These are phyloP conservation scores for Nyctibius bracteatus DNA, from an alignment of 2,113 vertebrate genomes.

Conservation along the genomic window DNA sequence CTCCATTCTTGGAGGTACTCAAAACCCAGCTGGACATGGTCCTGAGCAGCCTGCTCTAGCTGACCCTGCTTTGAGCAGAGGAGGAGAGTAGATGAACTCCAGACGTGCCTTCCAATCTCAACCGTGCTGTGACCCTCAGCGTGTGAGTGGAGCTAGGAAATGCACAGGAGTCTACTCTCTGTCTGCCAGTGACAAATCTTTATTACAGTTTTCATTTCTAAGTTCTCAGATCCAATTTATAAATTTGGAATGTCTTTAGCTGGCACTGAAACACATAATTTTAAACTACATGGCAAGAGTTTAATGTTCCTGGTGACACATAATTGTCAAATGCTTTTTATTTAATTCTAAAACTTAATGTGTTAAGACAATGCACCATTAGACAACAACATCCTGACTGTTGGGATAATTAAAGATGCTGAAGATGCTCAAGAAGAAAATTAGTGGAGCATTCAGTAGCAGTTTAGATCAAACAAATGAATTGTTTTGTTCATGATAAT, in stretches of 20 bases:
- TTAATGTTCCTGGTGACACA: background rate
- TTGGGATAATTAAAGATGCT: background rate
- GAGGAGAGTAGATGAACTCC: background rate
- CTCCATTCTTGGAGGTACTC: no score
- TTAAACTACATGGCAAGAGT: background rate
- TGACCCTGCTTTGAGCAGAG: background rate
- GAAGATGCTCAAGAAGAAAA: background rate
- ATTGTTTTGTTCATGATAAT: background rate
- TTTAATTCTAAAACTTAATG: background rate
- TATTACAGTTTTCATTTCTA: background rate
- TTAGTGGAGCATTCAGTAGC: background rate
- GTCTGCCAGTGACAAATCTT: background rate
- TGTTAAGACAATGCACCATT: background rate
- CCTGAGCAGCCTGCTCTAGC: no score
- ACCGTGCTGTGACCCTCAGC: background rate
- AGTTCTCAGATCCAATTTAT: background rate
- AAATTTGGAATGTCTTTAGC: background rate
- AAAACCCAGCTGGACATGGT: no score
- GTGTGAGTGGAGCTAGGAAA: background rate
- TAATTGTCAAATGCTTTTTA: background rate
- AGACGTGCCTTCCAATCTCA: background rate
- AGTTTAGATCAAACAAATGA: background rate
- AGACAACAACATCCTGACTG: background rate
- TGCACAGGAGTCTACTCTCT: background rate
- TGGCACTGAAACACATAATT: background rate